Conservation (phyloP, 1,140 invertebrate species). For the Apolygus lucorum region DNA sequence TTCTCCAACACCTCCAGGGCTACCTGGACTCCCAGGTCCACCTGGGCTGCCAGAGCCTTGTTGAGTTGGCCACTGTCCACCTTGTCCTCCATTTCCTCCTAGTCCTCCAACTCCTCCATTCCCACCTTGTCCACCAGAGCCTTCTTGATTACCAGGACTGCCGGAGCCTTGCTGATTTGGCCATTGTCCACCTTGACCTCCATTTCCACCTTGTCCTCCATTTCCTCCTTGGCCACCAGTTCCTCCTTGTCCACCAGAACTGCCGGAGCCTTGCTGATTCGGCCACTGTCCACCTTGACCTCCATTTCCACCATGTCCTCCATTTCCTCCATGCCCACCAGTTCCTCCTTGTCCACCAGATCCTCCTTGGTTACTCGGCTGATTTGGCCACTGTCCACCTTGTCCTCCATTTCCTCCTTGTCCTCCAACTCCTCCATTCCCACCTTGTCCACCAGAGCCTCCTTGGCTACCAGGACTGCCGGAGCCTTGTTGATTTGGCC, state of each 20-base stretch:
- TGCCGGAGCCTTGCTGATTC: not conserved
- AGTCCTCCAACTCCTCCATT: not conserved
- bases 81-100: constrained; percentile 8
- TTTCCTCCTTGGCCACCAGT: not conserved
- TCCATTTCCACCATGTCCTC: not conserved
- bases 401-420: constrained; percentile 26
- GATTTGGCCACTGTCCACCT: not conserved
- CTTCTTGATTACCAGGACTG: not conserved
- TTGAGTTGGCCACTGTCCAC: not conserved
- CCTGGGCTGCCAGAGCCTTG: not conserved
- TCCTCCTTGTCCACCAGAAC: not conserved
- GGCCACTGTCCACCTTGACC: not conserved
- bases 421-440: not conserved
- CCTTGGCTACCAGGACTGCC: not conserved
- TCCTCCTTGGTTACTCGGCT: not conserved
- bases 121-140: not conserved
- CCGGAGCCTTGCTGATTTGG: not conserved
- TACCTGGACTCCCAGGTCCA: not conserved
- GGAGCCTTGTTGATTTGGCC: too few relatives aligned
- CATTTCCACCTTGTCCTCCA: not conserved
- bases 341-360: not conserved
- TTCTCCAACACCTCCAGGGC: not conserved
- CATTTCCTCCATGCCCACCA: not conserved
- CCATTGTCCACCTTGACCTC: not conserved
- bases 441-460: not conserved